Base-by-base conservation (phyloP, 2,888 invertebrate genomes). In the Apamea crenata region DNA sequence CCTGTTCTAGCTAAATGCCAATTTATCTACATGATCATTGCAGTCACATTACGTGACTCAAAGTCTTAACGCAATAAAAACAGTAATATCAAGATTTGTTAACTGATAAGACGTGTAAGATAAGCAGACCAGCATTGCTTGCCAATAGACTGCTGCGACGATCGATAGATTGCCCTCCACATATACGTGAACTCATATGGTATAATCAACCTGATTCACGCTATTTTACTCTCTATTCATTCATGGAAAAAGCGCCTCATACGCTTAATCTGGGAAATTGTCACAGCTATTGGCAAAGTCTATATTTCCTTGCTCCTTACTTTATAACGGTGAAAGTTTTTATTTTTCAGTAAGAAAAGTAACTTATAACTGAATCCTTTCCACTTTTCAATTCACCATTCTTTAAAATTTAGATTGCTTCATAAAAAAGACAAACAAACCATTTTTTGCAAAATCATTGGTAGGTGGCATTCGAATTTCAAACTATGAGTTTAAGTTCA, bases 71-170 rank as follows among this genome's bases (percentile, higher is more conserved):
- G 56, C 75, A 80, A 70, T 65, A 72, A 66, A 78, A 56, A 25
- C 53, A 61, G 29, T 82, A 53, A 73, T 79, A 83, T 50, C 53
- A 84, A 68, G 69, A 68, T 84, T 80, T 74, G 50, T 74, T 5
- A 67, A 40, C 25, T 61, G 85, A 84, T 84, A 81, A 63, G 8
- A 47, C 59, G n/a, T 65, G 6, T 47, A 10, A 67, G 77, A 83
- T 84, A 84, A 81, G 75, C 68, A 56, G 66, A 63, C 47, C 56
- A 74, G 53, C 36, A 25, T 29, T 66, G 69, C n/a, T 78, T 65
- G 32, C 68, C n/a, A 83, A 79, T 74, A 61, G 25, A 44, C 50
- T 44, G 77, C 40, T 18, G 56, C 32, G 44, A 47, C 77, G 72
- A 73, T 65, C 47, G 32, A 72, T 65, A 44, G 16, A 50, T 78